Base-by-base conservation (phyloP, 2,113 vertebrate genomes). In the Lycocorax pyrrhopterus region DNA sequence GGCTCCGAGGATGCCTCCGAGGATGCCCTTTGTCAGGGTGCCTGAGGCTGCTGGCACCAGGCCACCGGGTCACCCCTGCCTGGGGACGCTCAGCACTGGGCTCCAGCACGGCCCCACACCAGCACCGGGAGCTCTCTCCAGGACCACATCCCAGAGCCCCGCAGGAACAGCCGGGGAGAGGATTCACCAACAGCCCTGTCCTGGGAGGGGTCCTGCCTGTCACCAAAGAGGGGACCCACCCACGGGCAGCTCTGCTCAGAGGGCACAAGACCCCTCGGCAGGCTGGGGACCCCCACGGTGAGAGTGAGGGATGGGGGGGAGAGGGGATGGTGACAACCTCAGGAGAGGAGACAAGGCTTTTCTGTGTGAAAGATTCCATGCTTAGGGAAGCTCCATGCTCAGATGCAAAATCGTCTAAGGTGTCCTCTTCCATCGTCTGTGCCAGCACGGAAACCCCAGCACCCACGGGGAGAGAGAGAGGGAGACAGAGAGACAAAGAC, bases 281-380 rank as follows among this genome's bases (percentile, higher is more conserved):
- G 89, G 29, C 37, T 25, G 16, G 69, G 35, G 19, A 23, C 37
- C 22, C 33, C 78, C 43, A 19, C 0, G 1, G 41, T n/a, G 67
- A 75, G 23, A 63, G 27, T 1, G 2, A 66, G 20, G 53, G 56
- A 35, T 32, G 17, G 43, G 96, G 93, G 97, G n/a, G 60, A 63
- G 75, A 93, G 84, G 86, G 73, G 83, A 80, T 51, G 91, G 97
- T 97, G 97, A 98, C 97, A 98, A 99, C 99, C 99, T 99, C 99
- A 95, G 99, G 99, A 94, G 99, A 99, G 35, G 99, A 98, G 96
- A 98, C 97, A 96, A 99, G 96, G 97, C 98, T 99, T 99, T 99
- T 99, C 99, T 99, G 99, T 87, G 98, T 97, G 98, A 99, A 99
- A 97, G 98, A 98, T 96, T 99, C 99, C 97, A 99, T 98, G 98